phyloP scores from a whole-genome alignment of 23 tunicate species.

The Halocynthia aurantium region DNA sequence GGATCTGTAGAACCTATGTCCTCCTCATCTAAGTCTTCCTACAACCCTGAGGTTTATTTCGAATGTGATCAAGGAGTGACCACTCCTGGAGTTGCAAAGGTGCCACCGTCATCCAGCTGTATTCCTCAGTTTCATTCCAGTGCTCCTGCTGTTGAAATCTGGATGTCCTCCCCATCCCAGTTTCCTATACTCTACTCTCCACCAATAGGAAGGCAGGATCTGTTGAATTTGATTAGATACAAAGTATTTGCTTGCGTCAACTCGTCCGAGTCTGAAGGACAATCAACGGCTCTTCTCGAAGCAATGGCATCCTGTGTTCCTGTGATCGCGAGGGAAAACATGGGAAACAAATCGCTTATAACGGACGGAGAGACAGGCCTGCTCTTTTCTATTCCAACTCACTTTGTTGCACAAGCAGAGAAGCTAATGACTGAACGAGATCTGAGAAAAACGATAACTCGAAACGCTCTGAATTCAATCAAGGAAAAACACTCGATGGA shows the following conservation, averaged over 20 bases:
- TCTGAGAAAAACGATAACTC: constrained; percentile 4
- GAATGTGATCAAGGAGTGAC: constrained; percentile 1
- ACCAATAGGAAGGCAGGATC: constrained; percentile 25
- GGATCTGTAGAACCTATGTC: too few relatives aligned
- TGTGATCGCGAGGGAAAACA: constrained; percentile 56
- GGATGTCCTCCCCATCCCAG: constrained; percentile 34
- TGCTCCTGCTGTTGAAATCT: constrained; percentile 11
- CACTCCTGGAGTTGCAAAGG: neutral
- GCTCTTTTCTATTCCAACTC: constrained; percentile 34
- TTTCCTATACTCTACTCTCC: constrained; percentile 31
- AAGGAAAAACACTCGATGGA: neutral
- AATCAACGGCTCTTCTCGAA: constrained; percentile 71
- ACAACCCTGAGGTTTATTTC: too few relatives aligned
- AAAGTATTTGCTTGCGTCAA: constrained; percentile 50
- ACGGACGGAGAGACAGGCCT: constrained; percentile 49
- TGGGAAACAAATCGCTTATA: constrained; percentile 57
- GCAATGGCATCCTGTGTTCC: constrained; percentile 66
- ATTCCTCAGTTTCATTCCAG: neutral
- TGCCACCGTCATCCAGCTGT: neutral
- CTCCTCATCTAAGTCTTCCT: too few relatives aligned
- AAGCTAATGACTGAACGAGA: constrained; percentile 21
- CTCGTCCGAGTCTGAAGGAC: constrained; percentile 74
- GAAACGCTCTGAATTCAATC: constrained; percentile 2
- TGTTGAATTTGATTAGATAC: constrained; percentile 1
- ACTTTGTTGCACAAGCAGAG: constrained; percentile 39